Conservation (phyloP, 2,797 vertebrate genomes). For the Takifugu ocellatus region DNA sequence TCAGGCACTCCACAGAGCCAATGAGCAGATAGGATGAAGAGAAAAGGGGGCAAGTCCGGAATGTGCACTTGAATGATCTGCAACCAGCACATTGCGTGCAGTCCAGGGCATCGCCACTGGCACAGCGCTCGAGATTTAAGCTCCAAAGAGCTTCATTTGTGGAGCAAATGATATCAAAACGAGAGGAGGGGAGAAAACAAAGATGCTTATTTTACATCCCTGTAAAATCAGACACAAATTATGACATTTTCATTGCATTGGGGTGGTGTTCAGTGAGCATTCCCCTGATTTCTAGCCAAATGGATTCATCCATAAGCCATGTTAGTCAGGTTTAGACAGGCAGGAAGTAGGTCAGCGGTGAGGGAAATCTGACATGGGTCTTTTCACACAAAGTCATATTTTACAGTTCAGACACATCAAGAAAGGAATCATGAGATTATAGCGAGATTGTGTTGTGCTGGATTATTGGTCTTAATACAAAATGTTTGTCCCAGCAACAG, state of each 20-base stretch:
- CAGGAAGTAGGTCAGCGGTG: slow-evolving; percentile 66
- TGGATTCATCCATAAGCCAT: slow-evolving; percentile 41
- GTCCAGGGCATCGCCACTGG: slow-evolving; percentile 54
- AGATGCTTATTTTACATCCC: slow-evolving; percentile 12
- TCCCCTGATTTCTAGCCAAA: slow-evolving; percentile 48
- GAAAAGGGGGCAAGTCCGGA: slow-evolving; percentile 55
- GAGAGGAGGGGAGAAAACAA: slow-evolving; percentile 11
- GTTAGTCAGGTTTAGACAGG: slow-evolving; percentile 40
- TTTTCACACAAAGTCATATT: slow-evolving; percentile 59
- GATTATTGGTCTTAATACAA: slow-evolving; percentile 8
- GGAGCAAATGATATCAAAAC: too few species aligned
- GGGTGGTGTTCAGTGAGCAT: slow-evolving; percentile 60
- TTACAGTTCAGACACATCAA: slow-evolving; percentile 43
- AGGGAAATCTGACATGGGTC: slow-evolving; percentile 66
- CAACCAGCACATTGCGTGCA: slow-evolving; percentile 60
- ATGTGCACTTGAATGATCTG: slow-evolving; percentile 47
- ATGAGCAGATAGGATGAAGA: slow-evolving; percentile 53
- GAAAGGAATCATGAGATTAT: slow-evolving; percentile 24
- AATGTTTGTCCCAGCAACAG: slow-evolving; percentile 24
- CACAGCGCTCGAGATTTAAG: slow-evolving; percentile 37
- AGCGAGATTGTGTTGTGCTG: slow-evolving; percentile 15
- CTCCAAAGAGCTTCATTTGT: slow-evolving; percentile 46
- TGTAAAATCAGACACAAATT: slow-evolving; percentile 2
- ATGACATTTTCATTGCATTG: slow-evolving; percentile 5
- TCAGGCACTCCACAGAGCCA: slow-evolving; percentile 37